Conservation (phyloP, 92 coral and sea anemone species). For the Bergia puertoricense region DNA sequence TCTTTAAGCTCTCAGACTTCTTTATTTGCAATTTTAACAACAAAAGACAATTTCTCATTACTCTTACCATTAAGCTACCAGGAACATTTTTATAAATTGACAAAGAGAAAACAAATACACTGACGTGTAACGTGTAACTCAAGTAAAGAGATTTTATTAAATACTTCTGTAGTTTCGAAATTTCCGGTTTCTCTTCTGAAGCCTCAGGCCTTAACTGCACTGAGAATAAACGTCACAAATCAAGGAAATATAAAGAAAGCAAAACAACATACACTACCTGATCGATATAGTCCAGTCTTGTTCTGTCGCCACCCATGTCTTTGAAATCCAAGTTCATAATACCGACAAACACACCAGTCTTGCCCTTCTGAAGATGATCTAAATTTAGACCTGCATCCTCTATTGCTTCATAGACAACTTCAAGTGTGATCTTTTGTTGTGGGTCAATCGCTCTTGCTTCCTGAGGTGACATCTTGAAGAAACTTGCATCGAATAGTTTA, state of each 20-base stretch:
- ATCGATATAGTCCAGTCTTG: not conserved
- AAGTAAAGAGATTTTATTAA: no score
- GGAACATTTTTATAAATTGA: no score
- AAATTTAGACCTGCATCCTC: slow-evolving; percentile 50
- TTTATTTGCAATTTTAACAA: no score
- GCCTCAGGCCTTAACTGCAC: no score
- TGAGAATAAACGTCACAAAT: not conserved
- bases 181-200: no score
- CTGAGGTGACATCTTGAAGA: slow-evolving; percentile 50
- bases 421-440: slow-evolving; percentile 47
- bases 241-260: no score
- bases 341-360: slow-evolving; percentile 53
- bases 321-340: slow-evolving; percentile 48
- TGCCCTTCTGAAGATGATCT: slow-evolving; percentile 43
- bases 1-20: no score
- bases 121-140: no score
- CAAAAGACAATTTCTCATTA: no score
- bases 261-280: not conserved
- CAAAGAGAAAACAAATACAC: no score
- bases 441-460: slow-evolving; percentile 51
- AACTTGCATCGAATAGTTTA: slow-evolving; percentile 45
- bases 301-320: not conserved
- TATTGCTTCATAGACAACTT: slow-evolving; percentile 54
- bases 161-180: no score
- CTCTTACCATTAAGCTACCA: no score